A percentile compares a stretch with the other conserved stretches of the same genome.
Conservation (phyloP, 2,797 vertebrate genomes). For the Emydoidea blandingii region DNA sequence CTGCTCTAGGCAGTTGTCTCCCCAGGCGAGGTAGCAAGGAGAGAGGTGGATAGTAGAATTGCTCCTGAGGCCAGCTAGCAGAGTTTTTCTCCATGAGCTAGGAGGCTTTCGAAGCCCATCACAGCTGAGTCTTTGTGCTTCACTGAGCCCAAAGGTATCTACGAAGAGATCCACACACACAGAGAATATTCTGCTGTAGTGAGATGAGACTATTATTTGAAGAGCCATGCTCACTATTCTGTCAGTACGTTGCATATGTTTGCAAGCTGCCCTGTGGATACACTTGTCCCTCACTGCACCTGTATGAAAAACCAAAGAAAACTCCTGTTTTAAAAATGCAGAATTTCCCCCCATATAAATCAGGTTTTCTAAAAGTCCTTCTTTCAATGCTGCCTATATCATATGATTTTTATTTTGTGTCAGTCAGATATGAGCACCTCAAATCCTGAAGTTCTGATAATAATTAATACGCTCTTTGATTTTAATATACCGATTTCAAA, state of each 20-base stretch:
- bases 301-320: neutral
- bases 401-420: neutral
- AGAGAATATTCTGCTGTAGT: neutral
- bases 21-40: neutral
- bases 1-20: constrained; percentile 18
- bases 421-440: neutral
- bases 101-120: constrained; percentile 35
- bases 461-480: neutral
- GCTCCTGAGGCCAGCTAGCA: neutral
- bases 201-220: neutral
- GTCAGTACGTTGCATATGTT: neutral
- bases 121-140: constrained; percentile 33
- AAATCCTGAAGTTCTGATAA: neutral
- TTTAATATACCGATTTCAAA: neutral
- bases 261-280: neutral
- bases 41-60: neutral
- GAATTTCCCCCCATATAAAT: neutral
- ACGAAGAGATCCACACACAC: neutral
- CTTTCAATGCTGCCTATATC: neutral
- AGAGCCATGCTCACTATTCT: neutral
- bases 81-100: constrained; percentile 9
- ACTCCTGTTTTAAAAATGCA: neutral
- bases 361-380: neutral
- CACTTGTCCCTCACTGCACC: neutral
- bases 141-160: constrained; percentile 22